A percentile compares a stretch with the other conserved stretches of the same genome.
These are phyloP conservation scores for Turnix velox DNA, from an alignment of 2,113 vertebrate species.

Conservation along the genomic window DNA sequence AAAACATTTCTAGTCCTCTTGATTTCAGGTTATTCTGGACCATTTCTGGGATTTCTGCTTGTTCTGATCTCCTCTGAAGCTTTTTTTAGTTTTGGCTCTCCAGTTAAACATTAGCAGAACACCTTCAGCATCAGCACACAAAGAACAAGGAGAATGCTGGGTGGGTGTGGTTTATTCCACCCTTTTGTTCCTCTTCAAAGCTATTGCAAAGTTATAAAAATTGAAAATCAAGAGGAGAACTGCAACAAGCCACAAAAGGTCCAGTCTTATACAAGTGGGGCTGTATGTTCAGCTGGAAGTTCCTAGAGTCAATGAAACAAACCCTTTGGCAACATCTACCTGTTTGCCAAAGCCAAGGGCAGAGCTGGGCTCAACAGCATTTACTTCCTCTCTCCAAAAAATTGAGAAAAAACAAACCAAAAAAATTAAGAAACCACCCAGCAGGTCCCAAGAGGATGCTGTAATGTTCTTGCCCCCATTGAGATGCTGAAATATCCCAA, in stretches of 20 bases:
- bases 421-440: background rate
- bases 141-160: background rate
- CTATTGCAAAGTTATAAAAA: background rate
- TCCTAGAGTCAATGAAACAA: background rate
- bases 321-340: fast-evolving
- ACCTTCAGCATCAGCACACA: background rate
- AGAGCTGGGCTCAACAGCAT: background rate
- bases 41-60: background rate
- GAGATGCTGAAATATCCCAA: background rate
- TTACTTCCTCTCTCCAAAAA: background rate
- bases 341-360: background rate
- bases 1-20: background rate
- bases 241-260: background rate
- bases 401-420: background rate
- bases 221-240: background rate
- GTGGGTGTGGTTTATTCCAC: background rate
- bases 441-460: fast-evolving
- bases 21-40: background rate
- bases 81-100: background rate
- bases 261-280: background rate
- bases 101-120: conserved; percentile 17
- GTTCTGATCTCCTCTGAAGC: background rate
- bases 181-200: background rate
- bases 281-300: background rate
- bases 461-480: background rate